These are phyloP conservation scores for Nomada fabriciana DNA, from an alignment of 2,888 invertebrate species.

Conservation along the genomic window DNA sequence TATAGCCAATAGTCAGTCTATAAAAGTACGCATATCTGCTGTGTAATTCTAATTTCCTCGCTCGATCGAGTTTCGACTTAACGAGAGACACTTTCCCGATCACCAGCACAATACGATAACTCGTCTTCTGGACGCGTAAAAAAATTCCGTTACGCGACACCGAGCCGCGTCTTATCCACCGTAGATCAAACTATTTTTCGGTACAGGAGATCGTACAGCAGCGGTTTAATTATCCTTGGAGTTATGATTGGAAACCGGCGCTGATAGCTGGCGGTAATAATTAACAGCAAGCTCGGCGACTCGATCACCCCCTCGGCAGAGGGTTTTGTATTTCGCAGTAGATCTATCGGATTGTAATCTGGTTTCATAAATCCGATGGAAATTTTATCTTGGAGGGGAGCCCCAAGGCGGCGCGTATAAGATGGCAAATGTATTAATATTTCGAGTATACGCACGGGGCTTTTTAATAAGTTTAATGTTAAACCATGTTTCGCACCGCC, in stretches of 20 bases:
- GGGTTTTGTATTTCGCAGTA: slow-evolving; percentile 3
- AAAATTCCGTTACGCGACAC: slow-evolving; percentile 57
- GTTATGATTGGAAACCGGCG: slow-evolving; percentile 48
- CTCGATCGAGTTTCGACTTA: slow-evolving; percentile 50
- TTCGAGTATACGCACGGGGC: too few species aligned
- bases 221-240: slow-evolving; percentile 55
- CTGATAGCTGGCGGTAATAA: slow-evolving; percentile 44
- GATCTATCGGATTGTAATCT: slow-evolving; percentile 9
- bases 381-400: too few species aligned
- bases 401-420: too few species aligned
- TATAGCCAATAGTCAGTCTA: slow-evolving; percentile 63
- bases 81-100: slow-evolving; percentile 64
- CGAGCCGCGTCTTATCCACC: slow-evolving; percentile 49
- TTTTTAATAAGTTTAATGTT: too few species aligned
- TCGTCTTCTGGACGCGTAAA: slow-evolving; percentile 21
- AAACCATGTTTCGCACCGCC: too few species aligned
- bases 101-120: slow-evolving; percentile 48
- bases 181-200: slow-evolving; percentile 48
- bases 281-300: slow-evolving; percentile 41
- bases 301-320: slow-evolving; percentile 38
- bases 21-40: slow-evolving; percentile 18
- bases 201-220: slow-evolving; percentile 4
- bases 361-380: too few species aligned
- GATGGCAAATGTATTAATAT: too few species aligned
- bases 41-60: slow-evolving; percentile 22